Conservation (phyloP, 2,113 vertebrate species). For the Mustela nigripes region DNA sequence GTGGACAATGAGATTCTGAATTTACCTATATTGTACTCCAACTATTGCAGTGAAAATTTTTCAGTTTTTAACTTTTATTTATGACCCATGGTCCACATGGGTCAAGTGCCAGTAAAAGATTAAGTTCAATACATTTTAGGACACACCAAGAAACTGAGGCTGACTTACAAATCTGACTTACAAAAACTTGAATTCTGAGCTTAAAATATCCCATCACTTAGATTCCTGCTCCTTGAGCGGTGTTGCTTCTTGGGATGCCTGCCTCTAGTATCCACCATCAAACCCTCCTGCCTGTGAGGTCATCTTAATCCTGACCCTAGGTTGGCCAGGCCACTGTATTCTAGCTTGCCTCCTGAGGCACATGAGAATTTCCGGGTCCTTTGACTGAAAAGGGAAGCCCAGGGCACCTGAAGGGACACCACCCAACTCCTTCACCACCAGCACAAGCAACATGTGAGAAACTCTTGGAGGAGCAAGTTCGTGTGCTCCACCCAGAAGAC, state of each 20-base stretch:
- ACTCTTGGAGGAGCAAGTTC: no score
- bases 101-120: neutral
- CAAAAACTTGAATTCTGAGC: neutral
- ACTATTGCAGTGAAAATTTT: no score
- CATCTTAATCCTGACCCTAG: neutral
- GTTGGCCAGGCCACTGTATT: neutral
- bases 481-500: no score
- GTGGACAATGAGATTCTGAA: neutral
- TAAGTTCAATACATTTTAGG: neutral
- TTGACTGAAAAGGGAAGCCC: neutral
- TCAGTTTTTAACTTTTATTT: neutral
- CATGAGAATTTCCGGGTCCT: rapidly evolving
- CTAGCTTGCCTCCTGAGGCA: neutral
- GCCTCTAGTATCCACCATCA: neutral
- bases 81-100: neutral
- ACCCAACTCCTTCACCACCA: neutral
- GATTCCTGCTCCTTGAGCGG: neutral
- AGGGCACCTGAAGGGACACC: neutral
- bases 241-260: neutral
- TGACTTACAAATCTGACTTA: neutral
- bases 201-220: neutral
- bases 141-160: neutral
- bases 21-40: neutral
- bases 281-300: neutral
- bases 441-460: neutral